Base-by-base conservation (phyloP, 2,888 invertebrate species). In the Craniophora ligustri region DNA sequence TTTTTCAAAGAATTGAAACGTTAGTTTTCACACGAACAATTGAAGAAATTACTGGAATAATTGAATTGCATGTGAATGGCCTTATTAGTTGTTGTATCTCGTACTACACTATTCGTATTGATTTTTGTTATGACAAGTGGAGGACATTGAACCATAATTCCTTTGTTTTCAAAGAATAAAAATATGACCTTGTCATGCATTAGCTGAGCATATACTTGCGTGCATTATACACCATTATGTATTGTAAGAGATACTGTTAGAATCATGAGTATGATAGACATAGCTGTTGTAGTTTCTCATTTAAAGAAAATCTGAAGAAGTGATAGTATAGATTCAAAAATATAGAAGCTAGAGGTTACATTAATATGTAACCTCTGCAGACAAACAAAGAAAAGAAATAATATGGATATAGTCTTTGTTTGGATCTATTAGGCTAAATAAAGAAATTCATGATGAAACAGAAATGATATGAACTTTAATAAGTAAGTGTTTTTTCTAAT, bases 101-200 rank as follows among this genome's bases (percentile, higher is more conserved):
- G 59, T 53, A 56, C 62, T 57, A 60, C 57, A 62, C 26, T 30
- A 67, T 67, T 67, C 50, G 58, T 81, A 81, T 80, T 76, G 81
- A 82, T 82, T 82, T 76, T 66, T 78, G 53, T 57, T 76, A 34
- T 64, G 59, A 57, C 65, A 59, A 55, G 40, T 47, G 34, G 48
- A 56, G 72, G 69, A 67, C 74, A 39, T 50, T 70, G 75, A 75
- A 62, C 80, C 65, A n/a, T 61, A 48, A 49, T 67, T 45, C 31
- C 46, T 32, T 55, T 63, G 56, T 47, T 58, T 70, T 42, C 57
- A 57, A 35, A 44, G 60, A 47, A 54, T n/a, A n/a, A 47, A 44
- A 19, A 23, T 5, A 41, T 54, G 34, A 48, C n/a, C 19, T 41
- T 5, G 31, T 23, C 11, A 28, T 11, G 31, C 14, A 31, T 32